Evolutionary conservation across 1,140 invertebrate genomes (phyloP).

Genomic region (Drosophila mayri): DNA sequence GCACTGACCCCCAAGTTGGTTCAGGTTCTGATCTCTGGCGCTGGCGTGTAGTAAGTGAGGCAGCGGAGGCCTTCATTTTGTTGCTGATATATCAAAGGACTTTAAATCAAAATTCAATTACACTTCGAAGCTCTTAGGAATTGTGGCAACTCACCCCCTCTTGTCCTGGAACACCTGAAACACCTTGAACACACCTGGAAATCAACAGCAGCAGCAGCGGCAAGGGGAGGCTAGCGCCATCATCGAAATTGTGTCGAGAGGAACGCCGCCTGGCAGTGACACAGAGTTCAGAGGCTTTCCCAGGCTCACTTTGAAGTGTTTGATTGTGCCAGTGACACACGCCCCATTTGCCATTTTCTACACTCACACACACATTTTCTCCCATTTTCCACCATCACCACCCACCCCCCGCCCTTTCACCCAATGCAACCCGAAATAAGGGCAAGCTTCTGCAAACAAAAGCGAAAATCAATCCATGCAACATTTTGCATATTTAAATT

Average conservation of each 20-base stretch:
- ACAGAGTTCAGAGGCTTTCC: conserved; percentile 47
- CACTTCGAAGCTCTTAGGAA: conserved; percentile 67
- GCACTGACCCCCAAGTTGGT: conserved; percentile 23
- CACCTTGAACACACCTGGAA: conserved; percentile 35
- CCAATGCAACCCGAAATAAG: conserved; percentile 21
- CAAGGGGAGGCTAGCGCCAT: conserved; percentile 5
- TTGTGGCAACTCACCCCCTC: conserved; percentile 22
- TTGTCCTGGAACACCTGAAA: conserved; percentile 1
- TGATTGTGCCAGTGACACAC: conserved; percentile 47
- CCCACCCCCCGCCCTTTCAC: background rate
- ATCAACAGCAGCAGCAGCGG: conserved; percentile 16
- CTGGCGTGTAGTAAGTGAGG: conserved; percentile 43
- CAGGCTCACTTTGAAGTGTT: conserved; percentile 51
- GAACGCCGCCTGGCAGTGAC: conserved; percentile 45
- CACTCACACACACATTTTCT: background rate
- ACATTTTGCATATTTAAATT: conserved; percentile 55
- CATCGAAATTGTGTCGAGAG: conserved; percentile 46
- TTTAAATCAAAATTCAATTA: conserved; percentile 81
- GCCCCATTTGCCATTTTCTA: conserved; percentile 22
- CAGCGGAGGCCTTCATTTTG: conserved; percentile 40
- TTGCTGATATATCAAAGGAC: conserved; percentile 72
- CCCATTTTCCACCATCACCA: background rate
- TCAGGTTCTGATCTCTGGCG: conserved; percentile 13
- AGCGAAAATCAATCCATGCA: conserved; percentile 51
- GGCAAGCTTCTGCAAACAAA: conserved; percentile 41